Conservation (phyloP, 1,140 invertebrate genomes). For the Lordiphosa stackelbergi region DNA sequence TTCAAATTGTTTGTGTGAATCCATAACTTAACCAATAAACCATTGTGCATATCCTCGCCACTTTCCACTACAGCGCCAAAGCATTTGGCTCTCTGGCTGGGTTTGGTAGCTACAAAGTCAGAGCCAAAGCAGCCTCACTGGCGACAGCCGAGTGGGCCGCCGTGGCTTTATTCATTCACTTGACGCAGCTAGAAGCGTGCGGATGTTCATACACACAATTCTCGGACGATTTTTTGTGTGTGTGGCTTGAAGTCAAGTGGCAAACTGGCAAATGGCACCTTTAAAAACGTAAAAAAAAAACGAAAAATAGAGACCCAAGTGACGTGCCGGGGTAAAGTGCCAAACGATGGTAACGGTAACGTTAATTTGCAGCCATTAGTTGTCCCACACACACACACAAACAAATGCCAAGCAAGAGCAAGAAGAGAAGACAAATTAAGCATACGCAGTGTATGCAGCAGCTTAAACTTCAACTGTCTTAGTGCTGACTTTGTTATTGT, state of each 20-base stretch:
- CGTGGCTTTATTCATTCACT: slow-evolving; percentile 62
- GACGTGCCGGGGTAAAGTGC: slow-evolving; percentile 30
- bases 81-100: slow-evolving; percentile 21
- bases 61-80: slow-evolving; percentile 22
- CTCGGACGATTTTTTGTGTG: too few species aligned
- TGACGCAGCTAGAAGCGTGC: slow-evolving; percentile 61
- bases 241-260: slow-evolving; percentile 39
- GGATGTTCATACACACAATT: slow-evolving; percentile 50
- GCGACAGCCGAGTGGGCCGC: slow-evolving; percentile 42
- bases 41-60: slow-evolving; percentile 14
- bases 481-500: slow-evolving; percentile 27
- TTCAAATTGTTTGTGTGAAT: too few species aligned
- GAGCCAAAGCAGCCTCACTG: slow-evolving; percentile 41
- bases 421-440: slow-evolving; percentile 50
- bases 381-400: slow-evolving; percentile 27
- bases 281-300: slow-evolving; percentile 18
- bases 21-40: neutral
- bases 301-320: slow-evolving; percentile 1
- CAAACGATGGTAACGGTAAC: slow-evolving; percentile 34
- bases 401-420: slow-evolving; percentile 29
- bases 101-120: slow-evolving; percentile 36
- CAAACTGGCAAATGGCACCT: slow-evolving; percentile 29
- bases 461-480: slow-evolving; percentile 18
- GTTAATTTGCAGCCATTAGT: slow-evolving; percentile 70
- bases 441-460: slow-evolving; percentile 57